Base-by-base conservation (phyloP, 1,140 invertebrate species). In the Cotesia vestalis region DNA sequence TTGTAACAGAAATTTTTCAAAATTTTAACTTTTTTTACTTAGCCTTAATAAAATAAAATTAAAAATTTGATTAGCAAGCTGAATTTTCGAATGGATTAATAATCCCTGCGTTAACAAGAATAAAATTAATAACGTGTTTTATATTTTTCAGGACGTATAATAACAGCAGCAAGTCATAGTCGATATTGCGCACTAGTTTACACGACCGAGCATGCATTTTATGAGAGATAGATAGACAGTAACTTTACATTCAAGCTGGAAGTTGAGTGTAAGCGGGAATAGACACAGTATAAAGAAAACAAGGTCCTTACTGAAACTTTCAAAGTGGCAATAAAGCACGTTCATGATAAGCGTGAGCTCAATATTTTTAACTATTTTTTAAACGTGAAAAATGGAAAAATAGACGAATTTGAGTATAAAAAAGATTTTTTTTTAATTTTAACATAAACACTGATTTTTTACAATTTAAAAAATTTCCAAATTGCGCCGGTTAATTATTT, bases 241-340 rank as follows among this genome's bases (percentile, higher is more conserved):
- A 55, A 55, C 53, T 55, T n/a, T 46, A 6, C 53, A 55, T 14
- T 27, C 9, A 27, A 9, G 57, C 57, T 11, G 20, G 57, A 20
- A 59, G 57, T 20, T 20, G 57, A 59, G 17, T 59, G 20, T 59
- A 59, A 59, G 57, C 57, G 9, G 20, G 17, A 59, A 20, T 46
- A 46, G 6, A 46, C 11, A 46, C 20, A 55, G 53, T 4, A 27
- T 4, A 59, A 9, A 17, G 14, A 59, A 27, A 17, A 59, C 14
- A 20, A 59, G 17, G 57, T 9, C 57, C 57, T 59, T 59, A 59
- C 27, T 59, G 57, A 34, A 59, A 59, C 57, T 59, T 59, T 59
- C 0, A 59, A 59, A 59, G 57, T 59, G 57, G 57, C 57, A 59
- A 59, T 59, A 59, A 59, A 59, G 57, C 57, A 46, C 40, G 14